Evolutionary conservation across 2,888 invertebrate species (phyloP), one percentile per base, ranked within the genome.

Genomic region (Fragum fragum): DNA sequence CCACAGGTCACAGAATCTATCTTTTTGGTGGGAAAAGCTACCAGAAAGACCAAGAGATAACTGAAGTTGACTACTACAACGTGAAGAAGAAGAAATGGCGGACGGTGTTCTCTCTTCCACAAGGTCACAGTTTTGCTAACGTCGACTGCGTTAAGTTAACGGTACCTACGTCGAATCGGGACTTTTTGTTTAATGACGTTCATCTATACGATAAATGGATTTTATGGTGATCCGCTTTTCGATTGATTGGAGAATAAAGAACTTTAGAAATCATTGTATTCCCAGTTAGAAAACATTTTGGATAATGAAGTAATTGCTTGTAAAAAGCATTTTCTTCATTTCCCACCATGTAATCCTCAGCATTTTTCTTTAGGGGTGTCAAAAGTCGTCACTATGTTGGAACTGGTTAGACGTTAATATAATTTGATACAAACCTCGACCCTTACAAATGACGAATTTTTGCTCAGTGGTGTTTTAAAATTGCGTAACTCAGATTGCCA

Each of bases 151-250:
- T 89, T 23, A 78, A 88, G 26, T 85, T 93, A 11, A 85, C 81
- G 39, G 86, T 93, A 5, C 91, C 91, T 0, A 80, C 83, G 14
- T 76, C 87, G 63, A 93, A 93, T 80, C 87, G 82, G 29, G 89
- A 90, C 36, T 91, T 92, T 73, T 88, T 84, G 63, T 91, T 89
- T 73, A 85, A 87, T 55, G 91, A 91, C 61, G 73, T 88, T 9
- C 88, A 88, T 26, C 82, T 93, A 70, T 90, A 89, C 76, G 89
- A 90, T 70, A 88, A 88, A 26, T 93, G 92, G 92, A 86, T 92
- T 21, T 71, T 93, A 82, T 93, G 93, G 93, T 93, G 79, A 72
- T 29, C 14, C 32, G 32, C 32, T 36, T 53, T 18, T 5, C n/a
- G 3, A 5, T 3, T 53, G n/a, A 14, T 18, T 53, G 3, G 3